A percentile compares a stretch with the other conserved stretches of the same genome.
Conservation (phyloP, 1,140 invertebrate species). For the Aricia agestis region DNA sequence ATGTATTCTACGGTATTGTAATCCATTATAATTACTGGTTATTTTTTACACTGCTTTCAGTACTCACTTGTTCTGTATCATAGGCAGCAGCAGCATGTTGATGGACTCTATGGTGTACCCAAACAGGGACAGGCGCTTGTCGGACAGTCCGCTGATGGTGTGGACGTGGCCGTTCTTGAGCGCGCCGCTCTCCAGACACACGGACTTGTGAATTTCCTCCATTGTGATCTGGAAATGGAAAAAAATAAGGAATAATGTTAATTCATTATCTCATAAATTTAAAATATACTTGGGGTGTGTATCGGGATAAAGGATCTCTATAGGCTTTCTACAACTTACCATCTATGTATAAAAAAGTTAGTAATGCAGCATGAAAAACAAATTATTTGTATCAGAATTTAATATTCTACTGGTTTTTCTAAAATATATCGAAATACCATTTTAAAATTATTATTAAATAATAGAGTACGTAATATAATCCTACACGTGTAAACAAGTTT, state of each 20-base stretch:
- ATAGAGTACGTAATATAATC: too few relatives aligned
- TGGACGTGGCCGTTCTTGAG: conserved; percentile 51
- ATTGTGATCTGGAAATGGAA: conserved; percentile 69
- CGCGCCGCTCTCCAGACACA: conserved; percentile 51
- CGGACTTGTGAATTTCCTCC: conserved; percentile 75
- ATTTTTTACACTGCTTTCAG: too few relatives aligned
- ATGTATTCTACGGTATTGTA: too few relatives aligned
- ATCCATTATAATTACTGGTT: too few relatives aligned
- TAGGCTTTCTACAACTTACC: conserved; percentile 34
- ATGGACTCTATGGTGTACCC: conserved; percentile 97
- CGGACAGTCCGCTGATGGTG: conserved; percentile 81
- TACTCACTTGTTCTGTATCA: conserved; percentile 97
- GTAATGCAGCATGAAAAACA: conserved; percentile 39
- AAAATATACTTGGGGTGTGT: too few relatives aligned
- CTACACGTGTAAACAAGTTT: too few relatives aligned
- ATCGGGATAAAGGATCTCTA: too few relatives aligned
- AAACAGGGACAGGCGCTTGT: conserved; percentile 92
- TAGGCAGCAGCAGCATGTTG: conserved; percentile 94
- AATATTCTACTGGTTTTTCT: too few relatives aligned
- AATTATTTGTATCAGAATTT: neutral
- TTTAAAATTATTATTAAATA: neutral
- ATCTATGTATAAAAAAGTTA: conserved; percentile 35
- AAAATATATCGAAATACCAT: too few relatives aligned
- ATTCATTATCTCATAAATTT: neutral
- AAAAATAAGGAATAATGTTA: neutral